Percentiles rank a stretch among this genome's conserved stretches.
These are phyloP conservation scores for Heterohyrax brucei DNA, from an alignment of 2,797 vertebrate genomes.

Conservation along the genomic window DNA sequence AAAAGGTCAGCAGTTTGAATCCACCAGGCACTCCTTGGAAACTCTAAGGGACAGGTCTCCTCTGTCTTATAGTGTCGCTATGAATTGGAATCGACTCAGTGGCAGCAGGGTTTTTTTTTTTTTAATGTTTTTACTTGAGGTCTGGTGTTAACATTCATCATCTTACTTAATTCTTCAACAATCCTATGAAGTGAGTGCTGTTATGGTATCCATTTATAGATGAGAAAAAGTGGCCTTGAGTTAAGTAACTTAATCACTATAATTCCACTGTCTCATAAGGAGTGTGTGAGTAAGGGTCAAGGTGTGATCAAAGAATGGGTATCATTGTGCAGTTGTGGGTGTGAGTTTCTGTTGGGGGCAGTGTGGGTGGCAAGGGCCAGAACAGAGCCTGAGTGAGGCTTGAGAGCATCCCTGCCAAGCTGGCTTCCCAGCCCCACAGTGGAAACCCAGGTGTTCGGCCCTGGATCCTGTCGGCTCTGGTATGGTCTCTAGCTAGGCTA, in stretches of 20 bases:
- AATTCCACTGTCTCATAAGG: slow-evolving; percentile 15
- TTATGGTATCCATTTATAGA: neutral
- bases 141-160: neutral
- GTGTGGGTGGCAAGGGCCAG: neutral
- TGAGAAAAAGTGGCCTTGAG: slow-evolving; percentile 53
- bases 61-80: no score
- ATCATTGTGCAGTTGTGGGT: slow-evolving; percentile 2
- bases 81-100: no score
- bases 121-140: neutral
- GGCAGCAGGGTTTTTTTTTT: no score
- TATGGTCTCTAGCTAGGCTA: slow-evolving; percentile 68
- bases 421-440: slow-evolving; percentile 29
- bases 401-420: slow-evolving; percentile 73
- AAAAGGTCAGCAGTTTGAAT: no score
- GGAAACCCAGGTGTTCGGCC: neutral
- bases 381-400: slow-evolving; percentile 77
- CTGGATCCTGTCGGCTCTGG: slow-evolving; percentile 51
- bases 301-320: slow-evolving; percentile 15
- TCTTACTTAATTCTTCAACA: slow-evolving; percentile 50
- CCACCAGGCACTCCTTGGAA: no score
- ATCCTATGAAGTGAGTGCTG: neutral
- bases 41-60: no score
- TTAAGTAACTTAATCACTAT: slow-evolving; percentile 24
- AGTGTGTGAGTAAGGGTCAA: slow-evolving; percentile 24
- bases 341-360: neutral